Percentiles rank a stretch among this genome's conserved stretches.
phyloP scores from a whole-genome alignment of 2,113 vertebrate species.

The Piaya cayana region DNA sequence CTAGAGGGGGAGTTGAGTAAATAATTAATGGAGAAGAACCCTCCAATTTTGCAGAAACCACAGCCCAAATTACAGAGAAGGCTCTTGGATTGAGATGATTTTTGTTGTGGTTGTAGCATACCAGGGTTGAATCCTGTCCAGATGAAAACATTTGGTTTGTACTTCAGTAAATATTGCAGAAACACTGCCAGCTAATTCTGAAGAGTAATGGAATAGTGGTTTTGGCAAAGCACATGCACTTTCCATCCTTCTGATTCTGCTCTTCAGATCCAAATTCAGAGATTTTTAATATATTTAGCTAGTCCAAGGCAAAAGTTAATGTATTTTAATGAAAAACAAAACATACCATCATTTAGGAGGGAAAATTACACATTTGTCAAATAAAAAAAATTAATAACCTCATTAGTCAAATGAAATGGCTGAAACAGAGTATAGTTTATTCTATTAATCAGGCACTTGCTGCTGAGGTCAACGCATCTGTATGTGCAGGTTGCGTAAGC shows the following conservation, averaged over 20 bases:
- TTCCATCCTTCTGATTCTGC: slow-evolving; percentile 65
- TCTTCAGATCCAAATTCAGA: slow-evolving; percentile 67
- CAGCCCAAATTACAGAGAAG: slow-evolving; percentile 75
- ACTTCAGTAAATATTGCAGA: slow-evolving; percentile 79
- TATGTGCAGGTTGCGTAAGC: not conserved
- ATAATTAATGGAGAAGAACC: slow-evolving; percentile 72
- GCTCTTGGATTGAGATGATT: slow-evolving; percentile 75
- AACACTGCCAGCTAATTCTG: slow-evolving; percentile 78
- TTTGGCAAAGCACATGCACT: slow-evolving; percentile 69
- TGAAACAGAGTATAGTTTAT: not conserved
- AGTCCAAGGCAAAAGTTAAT: slow-evolving; percentile 64
- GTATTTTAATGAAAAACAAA: slow-evolving; percentile 54
- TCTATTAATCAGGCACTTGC: slow-evolving; percentile 9
- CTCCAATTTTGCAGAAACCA: slow-evolving; percentile 71
- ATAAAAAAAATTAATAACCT: slow-evolving; percentile 3
- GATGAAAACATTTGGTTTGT: slow-evolving; percentile 82
- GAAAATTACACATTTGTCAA: slow-evolving; percentile 12
- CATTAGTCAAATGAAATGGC: slow-evolving; percentile 36
- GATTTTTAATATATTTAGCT: slow-evolving; percentile 56
- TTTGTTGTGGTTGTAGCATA: slow-evolving; percentile 79
- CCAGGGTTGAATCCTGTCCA: slow-evolving; percentile 78
- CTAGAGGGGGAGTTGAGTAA: slow-evolving; percentile 27
- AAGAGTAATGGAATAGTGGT: slow-evolving; percentile 78
- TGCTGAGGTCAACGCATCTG: not conserved
- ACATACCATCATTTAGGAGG: not conserved